A percentile compares a stretch with the other conserved stretches of the same genome.
These are phyloP conservation scores for Falco novaeseelandiae DNA, from an alignment of 2,797 vertebrate genomes.

Conservation along the genomic window DNA sequence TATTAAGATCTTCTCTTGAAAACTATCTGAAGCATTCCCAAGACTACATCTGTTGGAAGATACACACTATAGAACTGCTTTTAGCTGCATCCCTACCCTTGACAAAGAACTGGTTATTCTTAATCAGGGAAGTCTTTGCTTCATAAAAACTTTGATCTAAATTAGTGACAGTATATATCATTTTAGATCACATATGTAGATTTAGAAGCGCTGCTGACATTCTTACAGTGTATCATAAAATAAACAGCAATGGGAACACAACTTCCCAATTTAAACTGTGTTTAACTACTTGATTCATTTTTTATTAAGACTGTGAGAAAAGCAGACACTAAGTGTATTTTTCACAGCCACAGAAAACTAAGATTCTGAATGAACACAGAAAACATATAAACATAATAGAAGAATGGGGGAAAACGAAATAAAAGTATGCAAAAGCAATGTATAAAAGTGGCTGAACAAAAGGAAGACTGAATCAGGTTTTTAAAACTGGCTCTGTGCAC, in stretches of 20 bases:
- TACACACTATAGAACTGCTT: not conserved
- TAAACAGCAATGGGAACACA: not conserved
- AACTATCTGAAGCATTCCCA: not conserved
- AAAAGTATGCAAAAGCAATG: not conserved
- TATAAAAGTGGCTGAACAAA: not conserved
- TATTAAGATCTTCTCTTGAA: not conserved
- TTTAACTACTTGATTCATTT: not conserved
- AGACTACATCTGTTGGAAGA: not conserved
- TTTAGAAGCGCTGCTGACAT: not conserved
- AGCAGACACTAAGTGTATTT: not conserved
- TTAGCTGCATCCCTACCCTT: not conserved
- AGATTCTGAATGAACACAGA: not conserved
- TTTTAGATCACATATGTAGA: not conserved
- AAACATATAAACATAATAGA: not conserved
- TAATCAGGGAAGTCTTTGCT: not conserved
- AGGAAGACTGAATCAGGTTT: not conserved
- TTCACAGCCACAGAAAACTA: not conserved
- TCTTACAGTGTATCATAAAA: not conserved
- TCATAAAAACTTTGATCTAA: not conserved
- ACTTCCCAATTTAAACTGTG: not conserved
- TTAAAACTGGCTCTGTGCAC: not conserved
- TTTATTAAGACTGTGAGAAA: not conserved
- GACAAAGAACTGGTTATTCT: not conserved
- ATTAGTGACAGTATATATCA: not conserved
- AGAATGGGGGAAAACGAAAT: not conserved